Evolutionary conservation across 2,113 vertebrate species (phyloP).

Genomic region (Pygoscelis antarcticus): DNA sequence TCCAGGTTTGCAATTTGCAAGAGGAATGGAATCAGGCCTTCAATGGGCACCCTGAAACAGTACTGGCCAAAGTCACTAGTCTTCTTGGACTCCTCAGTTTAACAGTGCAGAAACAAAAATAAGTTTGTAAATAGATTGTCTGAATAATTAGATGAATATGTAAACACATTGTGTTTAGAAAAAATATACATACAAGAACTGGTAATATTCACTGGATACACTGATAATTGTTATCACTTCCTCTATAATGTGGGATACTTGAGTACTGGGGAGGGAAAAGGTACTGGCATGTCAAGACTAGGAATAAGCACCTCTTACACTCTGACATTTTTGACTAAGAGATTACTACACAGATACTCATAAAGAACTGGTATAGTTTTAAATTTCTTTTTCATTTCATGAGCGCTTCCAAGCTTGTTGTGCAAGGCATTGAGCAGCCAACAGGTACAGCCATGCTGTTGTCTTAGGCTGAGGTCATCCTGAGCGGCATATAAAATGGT

Average conservation of each 20-base stretch:
- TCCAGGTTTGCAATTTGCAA: background rate
- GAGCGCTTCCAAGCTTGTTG: background rate
- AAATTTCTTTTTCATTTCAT: background rate
- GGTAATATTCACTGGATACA: background rate
- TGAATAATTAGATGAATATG: background rate
- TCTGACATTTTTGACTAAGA: background rate
- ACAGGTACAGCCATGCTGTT: background rate
- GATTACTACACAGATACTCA: background rate
- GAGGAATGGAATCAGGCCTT: background rate
- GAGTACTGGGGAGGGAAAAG: background rate
- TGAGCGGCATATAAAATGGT: background rate
- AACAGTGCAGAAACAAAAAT: background rate
- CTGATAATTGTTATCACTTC: background rate
- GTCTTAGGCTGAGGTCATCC: background rate
- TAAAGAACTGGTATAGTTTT: background rate
- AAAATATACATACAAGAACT: background rate
- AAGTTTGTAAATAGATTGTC: background rate
- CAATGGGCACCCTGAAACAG: background rate
- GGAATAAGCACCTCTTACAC: background rate
- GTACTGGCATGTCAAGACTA: background rate
- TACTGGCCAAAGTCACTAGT: background rate
- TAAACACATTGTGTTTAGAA: background rate
- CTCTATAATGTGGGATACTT: background rate
- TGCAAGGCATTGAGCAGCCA: background rate
- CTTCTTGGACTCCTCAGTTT: background rate